These are phyloP conservation scores for Metridium senile DNA, from an alignment of 92 coral and sea anemone genomes.

Conservation along the genomic window DNA sequence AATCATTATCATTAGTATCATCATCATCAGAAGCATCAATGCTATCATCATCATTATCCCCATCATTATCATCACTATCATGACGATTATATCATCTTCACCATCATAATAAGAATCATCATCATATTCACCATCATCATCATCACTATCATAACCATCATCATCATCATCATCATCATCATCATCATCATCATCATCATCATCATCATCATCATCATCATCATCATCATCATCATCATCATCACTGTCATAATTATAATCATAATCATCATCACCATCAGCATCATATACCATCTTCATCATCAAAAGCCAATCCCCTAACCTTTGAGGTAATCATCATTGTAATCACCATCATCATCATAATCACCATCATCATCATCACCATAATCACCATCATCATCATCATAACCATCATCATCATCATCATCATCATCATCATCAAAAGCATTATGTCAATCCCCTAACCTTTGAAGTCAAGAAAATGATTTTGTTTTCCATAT, in stretches of 20 bases:
- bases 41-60: not conserved
- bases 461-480: conserved; percentile 89
- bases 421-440: not conserved
- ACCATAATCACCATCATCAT: not conserved
- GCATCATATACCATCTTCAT: not conserved
- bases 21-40: not conserved
- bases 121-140: not conserved
- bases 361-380: not conserved
- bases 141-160: not conserved
- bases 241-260: not conserved
- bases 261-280: not conserved
- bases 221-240: not conserved
- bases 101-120: not conserved
- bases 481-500: conserved; percentile 95
- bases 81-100: not conserved
- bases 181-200: not conserved
- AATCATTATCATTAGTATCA: not conserved
- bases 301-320: not conserved
- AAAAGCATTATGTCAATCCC: not conserved
- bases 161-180: not conserved
- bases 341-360: not conserved
- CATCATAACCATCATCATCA: not conserved
- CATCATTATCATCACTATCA: not conserved
- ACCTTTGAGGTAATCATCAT: not conserved
- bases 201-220: not conserved